Conservation (phyloP, 2,797 vertebrate genomes). For the Myotis vivesi region DNA sequence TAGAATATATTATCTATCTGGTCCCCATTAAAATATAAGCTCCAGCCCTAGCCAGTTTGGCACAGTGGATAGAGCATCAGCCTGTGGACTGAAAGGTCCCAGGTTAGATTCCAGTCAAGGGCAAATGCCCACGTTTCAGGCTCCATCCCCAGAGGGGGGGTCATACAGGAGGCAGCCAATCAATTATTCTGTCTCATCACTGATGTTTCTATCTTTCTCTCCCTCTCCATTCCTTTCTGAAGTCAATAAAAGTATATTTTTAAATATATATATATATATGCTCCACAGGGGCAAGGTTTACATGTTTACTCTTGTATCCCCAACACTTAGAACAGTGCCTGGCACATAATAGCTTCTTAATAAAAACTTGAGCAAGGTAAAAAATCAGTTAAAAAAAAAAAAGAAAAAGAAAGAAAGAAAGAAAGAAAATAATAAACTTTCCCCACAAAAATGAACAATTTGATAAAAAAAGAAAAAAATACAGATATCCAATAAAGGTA, state of each 20-base stretch:
- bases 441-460: not conserved
- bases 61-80: too few species aligned
- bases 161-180: too few species aligned
- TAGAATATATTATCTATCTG: not conserved
- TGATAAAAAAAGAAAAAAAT: not conserved
- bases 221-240: too few species aligned
- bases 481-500: not conserved
- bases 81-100: too few species aligned
- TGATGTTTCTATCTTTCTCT: too few species aligned
- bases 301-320: not conserved
- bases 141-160: too few species aligned
- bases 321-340: not conserved
- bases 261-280: too few species aligned
- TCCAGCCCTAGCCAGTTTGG: not conserved
- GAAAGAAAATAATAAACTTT: not conserved
- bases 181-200: too few species aligned
- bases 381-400: not conserved
- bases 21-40: not conserved
- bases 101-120: too few species aligned
- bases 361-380: not conserved
- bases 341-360: not conserved
- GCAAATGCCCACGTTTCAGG: too few species aligned
- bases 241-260: too few species aligned
- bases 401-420: not conserved
- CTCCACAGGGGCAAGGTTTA: not conserved